Conservation (phyloP, 2,113 vertebrate species). For the Crotalus horridus region DNA sequence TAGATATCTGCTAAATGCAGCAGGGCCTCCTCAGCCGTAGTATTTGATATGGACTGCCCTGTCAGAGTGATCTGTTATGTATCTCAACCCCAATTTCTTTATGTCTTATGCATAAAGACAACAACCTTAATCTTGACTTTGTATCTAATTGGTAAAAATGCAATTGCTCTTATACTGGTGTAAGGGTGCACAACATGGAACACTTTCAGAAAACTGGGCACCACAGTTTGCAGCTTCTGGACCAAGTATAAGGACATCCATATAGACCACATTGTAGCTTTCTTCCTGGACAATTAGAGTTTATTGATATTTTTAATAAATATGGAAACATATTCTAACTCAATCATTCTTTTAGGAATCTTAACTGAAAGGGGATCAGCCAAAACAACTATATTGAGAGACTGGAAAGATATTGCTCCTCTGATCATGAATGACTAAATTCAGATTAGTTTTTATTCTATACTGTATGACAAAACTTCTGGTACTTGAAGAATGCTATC, state of each 20-base stretch:
- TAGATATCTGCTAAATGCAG: neutral
- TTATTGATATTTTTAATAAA: neutral
- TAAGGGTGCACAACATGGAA: neutral
- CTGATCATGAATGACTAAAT: neutral
- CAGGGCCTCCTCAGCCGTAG: neutral
- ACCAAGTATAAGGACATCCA: neutral
- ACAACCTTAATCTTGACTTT: neutral
- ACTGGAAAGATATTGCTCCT: no score
- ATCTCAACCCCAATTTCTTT: neutral
- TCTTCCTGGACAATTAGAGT: neutral
- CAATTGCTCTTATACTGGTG: neutral
- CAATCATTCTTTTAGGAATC: neutral
- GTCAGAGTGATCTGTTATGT: neutral
- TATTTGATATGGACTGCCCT: neutral
- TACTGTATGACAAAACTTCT: neutral
- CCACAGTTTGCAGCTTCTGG: neutral
- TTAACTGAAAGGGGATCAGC: neutral
- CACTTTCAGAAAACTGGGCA: neutral
- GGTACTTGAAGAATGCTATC: neutral
- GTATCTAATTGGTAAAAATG: neutral
- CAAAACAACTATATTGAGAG: neutral
- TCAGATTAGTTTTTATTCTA: neutral
- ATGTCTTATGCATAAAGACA: neutral
- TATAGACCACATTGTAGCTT: neutral
- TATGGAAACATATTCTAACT: neutral